Base-by-base conservation (phyloP, 2,113 vertebrate genomes). In the Syrrhaptes paradoxus region DNA sequence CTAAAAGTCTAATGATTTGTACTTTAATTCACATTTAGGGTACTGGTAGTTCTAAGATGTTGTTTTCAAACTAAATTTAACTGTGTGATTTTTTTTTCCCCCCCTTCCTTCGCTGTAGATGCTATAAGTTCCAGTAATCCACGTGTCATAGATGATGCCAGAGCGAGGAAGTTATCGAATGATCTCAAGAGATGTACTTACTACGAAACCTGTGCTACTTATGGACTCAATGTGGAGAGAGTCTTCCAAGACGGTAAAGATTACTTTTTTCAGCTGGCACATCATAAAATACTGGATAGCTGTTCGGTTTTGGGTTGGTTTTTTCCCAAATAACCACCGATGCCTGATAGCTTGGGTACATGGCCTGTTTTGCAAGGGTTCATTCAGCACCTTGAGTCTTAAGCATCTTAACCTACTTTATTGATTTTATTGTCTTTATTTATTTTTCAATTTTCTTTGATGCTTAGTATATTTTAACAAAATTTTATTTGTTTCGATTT, bases 101-200 rank as follows among this genome's bases (percentile, higher is more conserved):
- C 3, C 72, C 48, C 7, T 84, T 29, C 61, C 20, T 1, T 66
- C 67, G 6, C 55, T 85, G 26, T 34, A 99, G 99, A 99, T 80
- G 99, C 99, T 82, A 99, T 99, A 96, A 99, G 98, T 92, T 99
- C 99, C 48, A 97, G 97, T 29, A 99, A 99, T 95, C 99, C 99
- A 0, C 97, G 99, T 3, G 99, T 99, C 73, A 99, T 99, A 3
- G 99, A 99, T 0, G 99, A 99, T 65, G 95, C 98, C 57, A 96
- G 99, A 5, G 99, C 99, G 0, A 95, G 99, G 59, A 99, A 99
- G 89, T 95, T 99, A 17, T 99, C 99, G 48, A 99, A 98, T 1
- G 99, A 99, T 97, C 98, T 99, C 80, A 99, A 99, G 95, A 98
- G 99, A 82, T 99, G 99, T 97, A 99, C 99, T 3, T 99, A 99